These are phyloP conservation scores for Gortyna flavago DNA, from an alignment of 2,888 invertebrate species.

Conservation along the genomic window DNA sequence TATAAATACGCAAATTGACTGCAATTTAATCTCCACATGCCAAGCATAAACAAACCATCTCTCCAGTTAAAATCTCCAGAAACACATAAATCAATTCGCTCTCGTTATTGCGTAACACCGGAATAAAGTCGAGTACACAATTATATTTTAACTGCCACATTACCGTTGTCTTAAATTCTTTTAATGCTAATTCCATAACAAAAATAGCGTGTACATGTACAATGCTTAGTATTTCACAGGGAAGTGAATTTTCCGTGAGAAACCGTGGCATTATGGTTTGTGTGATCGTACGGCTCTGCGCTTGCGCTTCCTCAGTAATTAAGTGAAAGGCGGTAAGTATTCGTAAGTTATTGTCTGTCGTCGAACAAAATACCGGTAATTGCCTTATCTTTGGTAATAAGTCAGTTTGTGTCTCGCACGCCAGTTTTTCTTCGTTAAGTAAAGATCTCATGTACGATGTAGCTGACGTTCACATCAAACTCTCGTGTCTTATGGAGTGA, in stretches of 20 bases:
- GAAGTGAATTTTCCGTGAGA: conserved; percentile 65
- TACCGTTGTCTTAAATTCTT: conserved; percentile 47
- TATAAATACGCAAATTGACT: background rate
- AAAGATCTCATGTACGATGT: conserved; percentile 30
- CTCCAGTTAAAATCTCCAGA: conserved; percentile 1
- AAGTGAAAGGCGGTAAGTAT: conserved; percentile 60
- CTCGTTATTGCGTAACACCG: conserved; percentile 23
- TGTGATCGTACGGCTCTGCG: conserved; percentile 42
- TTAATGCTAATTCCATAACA: conserved; percentile 37
- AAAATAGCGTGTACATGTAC: conserved; percentile 52
- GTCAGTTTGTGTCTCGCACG: conserved; percentile 11
- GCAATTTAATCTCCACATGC: background rate
- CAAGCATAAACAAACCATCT: background rate
- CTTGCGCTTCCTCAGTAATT: conserved; percentile 57
- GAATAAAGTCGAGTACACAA: conserved; percentile 24
- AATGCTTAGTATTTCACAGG: conserved; percentile 60
- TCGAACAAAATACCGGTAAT: conserved; percentile 56
- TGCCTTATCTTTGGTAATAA: conserved; percentile 53
- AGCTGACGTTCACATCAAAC: conserved; percentile 19
- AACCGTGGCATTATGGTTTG: conserved; percentile 51
- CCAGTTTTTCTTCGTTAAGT: conserved; percentile 35
- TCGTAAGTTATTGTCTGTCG: conserved; percentile 53
- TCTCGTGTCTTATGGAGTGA: conserved; percentile 32
- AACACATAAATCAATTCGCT: conserved; percentile 32
- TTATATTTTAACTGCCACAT: conserved; percentile 31